Percentiles rank a stretch among this genome's conserved stretches.
Evolutionary conservation across 1,140 invertebrate species (phyloP).

Genomic region (Drosophila repleta): DNA sequence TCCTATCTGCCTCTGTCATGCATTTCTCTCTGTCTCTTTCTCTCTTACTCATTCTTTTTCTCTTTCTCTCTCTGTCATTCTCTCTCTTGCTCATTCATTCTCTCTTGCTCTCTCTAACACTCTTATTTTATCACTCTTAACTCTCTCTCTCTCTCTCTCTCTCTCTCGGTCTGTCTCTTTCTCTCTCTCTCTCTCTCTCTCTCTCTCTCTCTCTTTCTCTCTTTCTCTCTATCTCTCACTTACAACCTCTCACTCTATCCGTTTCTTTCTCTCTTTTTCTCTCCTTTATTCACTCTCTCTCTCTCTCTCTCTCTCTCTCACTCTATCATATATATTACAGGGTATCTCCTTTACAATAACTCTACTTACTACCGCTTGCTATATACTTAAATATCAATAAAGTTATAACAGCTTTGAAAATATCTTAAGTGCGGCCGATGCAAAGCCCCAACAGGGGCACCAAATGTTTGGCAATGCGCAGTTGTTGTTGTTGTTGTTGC

Average conservation of each 20-base stretch:
- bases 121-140: no score
- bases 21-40: no score
- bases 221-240: neutral
- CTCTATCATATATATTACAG: neutral
- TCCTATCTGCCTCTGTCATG: no score
- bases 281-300: no score
- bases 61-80: no score
- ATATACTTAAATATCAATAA: slow-evolving; percentile 46
- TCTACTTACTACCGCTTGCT: neutral
- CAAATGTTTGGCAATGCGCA: neutral
- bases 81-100: no score
- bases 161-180: no score
- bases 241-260: neutral
- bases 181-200: no score
- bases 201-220: neutral
- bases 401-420: slow-evolving; percentile 46
- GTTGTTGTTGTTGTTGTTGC: neutral
- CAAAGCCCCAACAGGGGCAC: slow-evolving; percentile 13
- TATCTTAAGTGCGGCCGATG: slow-evolving; percentile 66
- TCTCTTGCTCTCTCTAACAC: no score
- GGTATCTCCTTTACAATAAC: neutral
- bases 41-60: neutral
- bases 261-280: neutral
- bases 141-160: no score
- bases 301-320: no score